phyloP scores from a whole-genome alignment of 1,140 invertebrate genomes.

The Meloidogyne floridensis region DNA sequence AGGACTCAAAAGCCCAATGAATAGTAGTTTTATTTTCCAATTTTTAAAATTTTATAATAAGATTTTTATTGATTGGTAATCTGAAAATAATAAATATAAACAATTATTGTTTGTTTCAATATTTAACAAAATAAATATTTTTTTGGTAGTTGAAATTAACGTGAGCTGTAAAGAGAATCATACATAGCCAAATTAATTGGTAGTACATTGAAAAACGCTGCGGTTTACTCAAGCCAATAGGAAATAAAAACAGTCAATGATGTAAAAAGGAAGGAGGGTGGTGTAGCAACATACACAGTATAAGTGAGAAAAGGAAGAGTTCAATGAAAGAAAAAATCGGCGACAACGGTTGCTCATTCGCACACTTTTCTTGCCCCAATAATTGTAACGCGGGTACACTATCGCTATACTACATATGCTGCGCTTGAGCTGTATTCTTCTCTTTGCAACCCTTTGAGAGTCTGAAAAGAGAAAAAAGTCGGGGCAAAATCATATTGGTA shows the following conservation, averaged over 20 bases:
- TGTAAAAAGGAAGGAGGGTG: not conserved
- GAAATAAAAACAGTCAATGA: conserved; percentile 9
- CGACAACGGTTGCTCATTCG: conserved; percentile 2
- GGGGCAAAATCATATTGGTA: not conserved
- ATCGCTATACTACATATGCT: not conserved
- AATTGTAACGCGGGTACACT: conserved; percentile 5
- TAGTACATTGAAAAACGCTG: not conserved
- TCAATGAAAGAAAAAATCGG: not conserved
- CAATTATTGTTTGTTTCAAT: not conserved
- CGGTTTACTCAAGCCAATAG: conserved; percentile 2
- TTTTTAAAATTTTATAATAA: not conserved
- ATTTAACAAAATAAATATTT: too few species aligned
- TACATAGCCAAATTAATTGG: not conserved
- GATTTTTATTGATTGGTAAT: not conserved
- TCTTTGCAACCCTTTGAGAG: not conserved
- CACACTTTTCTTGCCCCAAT: not conserved
- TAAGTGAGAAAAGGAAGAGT: conserved; percentile 6
- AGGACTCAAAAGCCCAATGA: not conserved
- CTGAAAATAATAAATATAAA: not conserved
- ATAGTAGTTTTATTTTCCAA: not conserved
- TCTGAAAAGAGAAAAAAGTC: not conserved
- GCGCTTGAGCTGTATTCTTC: not conserved
- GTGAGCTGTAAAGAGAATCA: not conserved
- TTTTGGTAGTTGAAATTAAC: not conserved
- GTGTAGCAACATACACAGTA: not conserved